Base-by-base conservation (phyloP, 1,140 invertebrate species). In the Semibalanus balanoides region DNA sequence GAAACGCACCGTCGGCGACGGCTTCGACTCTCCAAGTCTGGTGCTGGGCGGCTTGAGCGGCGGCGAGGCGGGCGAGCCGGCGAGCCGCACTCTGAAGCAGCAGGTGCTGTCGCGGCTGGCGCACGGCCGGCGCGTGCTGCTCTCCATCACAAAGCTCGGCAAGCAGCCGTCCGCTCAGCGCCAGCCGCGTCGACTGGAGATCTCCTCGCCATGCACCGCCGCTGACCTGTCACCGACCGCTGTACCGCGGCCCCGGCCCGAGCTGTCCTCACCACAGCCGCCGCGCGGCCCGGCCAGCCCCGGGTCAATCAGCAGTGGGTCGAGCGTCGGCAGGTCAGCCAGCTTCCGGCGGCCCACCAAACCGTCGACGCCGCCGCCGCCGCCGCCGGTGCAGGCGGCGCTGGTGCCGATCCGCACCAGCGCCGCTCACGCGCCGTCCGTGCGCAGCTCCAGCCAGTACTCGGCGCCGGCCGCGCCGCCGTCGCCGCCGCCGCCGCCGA, bases 91-190 rank as follows among this genome's bases (percentile, higher is more conserved):
- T 1, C n/a, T 72, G 19, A 72, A 72, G 28, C 70, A 72, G 70
- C 70, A 72, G 29, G 28, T 72, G 70, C n/a, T 72, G 70, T 11
- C 70, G 11, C 28, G 70, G 11, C n/a, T 72, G 29, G 70, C 70
- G 70, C 70, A 30, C n/a, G 70, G 70, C 70, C 70, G 70, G n/a
- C 70, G 70, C 3, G 70, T 72, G 70, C n/a, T 72, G 70, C 70
- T 72, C 3, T 72, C 70, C 29, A 72, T 72, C 70, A 64, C 51
- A 7, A 14, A 25, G 22, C 51, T 64, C 1, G 51, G 51, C 51
- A 64, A 64, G 22, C 51, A 64, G 51, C 51, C 51, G 51, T 7
- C 51, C 14, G 51, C 5, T 7, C 51, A 1, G 51, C 51, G 51
- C 7, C 51, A 1, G 51, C 51, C 22, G 51, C 51, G 51, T 11